Evolutionary conservation across 2,113 vertebrate species (phyloP), one percentile per base, ranked within the genome.

Genomic region (Polypterus senegalus): DNA sequence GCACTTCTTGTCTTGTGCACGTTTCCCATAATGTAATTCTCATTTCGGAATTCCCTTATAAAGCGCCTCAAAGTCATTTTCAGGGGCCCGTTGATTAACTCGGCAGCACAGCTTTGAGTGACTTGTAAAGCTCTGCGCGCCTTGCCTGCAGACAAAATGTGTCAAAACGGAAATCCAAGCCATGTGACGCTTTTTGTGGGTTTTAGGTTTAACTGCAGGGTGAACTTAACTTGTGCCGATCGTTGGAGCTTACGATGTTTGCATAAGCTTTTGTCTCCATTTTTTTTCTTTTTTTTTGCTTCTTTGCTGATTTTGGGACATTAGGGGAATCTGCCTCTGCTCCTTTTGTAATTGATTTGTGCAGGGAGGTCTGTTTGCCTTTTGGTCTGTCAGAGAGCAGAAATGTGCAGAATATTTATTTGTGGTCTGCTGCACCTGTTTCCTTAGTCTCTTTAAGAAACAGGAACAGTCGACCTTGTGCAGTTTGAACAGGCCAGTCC

Each of bases 151-250:
- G 71, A 69, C 69, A 53, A 61, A 77, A 79, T 57, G 81, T 74
- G 65, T 63, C 65, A 73, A 70, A 66, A 70, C 78, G 85, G 87
- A 91, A 87, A 82, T 79, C 67, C 69, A 55, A 4, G 51, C 75
- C 93, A 91, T 68, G 82, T 92, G 91, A 91, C 27, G 1, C 27
- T 53, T 74, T 55, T 60, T 78, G 83, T 75, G 87, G 87, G 81
- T 86, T 77, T 52, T 73, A 77, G 77, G 76, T 76, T 62, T 75
- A 27, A 52, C 48, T 45, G 46, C 63, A 72, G 66, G 77, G 80
- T 72, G 79, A 76, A 82, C 70, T 70, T 74, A 27, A 71, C 70
- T 72, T 76, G 44, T 71, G 72, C 70, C 70, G 54, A 66, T 76
- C 77, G 59, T 71, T 74, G 1, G 60, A 55, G 68, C 69, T 74